Evolutionary conservation across 2,797 vertebrate species (phyloP).

Genomic region (Chrosomus eos): DNA sequence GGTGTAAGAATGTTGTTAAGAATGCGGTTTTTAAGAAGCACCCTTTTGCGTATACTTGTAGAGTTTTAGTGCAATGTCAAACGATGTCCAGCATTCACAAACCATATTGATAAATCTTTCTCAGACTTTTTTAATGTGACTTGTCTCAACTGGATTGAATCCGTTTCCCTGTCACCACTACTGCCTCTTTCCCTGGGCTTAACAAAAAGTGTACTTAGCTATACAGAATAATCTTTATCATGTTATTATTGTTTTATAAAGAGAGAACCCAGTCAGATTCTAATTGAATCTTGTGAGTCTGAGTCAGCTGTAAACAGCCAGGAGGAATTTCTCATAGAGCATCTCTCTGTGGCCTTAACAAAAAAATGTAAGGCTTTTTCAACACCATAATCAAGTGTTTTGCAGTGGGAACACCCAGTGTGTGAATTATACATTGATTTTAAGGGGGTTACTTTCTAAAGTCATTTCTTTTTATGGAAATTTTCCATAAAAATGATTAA

Average conservation of each 20-base stretch:
- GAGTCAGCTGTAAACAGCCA: slow-evolving; percentile 66
- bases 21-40: not conserved
- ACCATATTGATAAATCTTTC: not conserved
- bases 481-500: not conserved
- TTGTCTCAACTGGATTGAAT: slow-evolving; percentile 5
- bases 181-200: not conserved
- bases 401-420: not conserved
- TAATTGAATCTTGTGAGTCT: slow-evolving; percentile 65
- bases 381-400: slow-evolving; percentile 64
- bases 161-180: slow-evolving; percentile 15
- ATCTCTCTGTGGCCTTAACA: slow-evolving; percentile 48
- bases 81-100: not conserved
- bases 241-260: slow-evolving; percentile 57
- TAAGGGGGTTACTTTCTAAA: not conserved
- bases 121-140: not conserved
- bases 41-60: too few relatives aligned
- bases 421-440: not conserved
- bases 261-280: slow-evolving; percentile 50
- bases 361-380: slow-evolving; percentile 43
- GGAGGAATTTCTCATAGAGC: slow-evolving; percentile 53
- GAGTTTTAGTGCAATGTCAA: not conserved
- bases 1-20: not conserved
- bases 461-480: not conserved
- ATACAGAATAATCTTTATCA: slow-evolving; percentile 25
- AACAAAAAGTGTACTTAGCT: slow-evolving; percentile 15